These are phyloP conservation scores for Peromyscus nudipes DNA, from an alignment of 2,797 vertebrate genomes.

Conservation along the genomic window DNA sequence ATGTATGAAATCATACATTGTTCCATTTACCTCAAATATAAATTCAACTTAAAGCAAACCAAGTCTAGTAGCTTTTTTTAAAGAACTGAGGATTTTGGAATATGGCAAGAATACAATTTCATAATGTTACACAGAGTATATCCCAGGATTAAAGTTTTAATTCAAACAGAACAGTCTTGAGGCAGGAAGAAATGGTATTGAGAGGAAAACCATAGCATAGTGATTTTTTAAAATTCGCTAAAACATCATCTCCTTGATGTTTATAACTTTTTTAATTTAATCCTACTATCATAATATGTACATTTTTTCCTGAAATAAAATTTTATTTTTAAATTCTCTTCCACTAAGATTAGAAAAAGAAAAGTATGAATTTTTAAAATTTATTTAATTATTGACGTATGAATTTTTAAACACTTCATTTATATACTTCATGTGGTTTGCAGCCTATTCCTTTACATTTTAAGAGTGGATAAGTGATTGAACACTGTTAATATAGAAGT, in stretches of 20 bases:
- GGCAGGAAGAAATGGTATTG: not conserved
- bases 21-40: not conserved
- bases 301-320: slow-evolving; percentile 14
- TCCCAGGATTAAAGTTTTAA: not conserved
- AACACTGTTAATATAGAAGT: slow-evolving; percentile 44
- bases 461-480: not conserved
- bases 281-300: not conserved
- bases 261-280: slow-evolving; percentile 17
- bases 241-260: not conserved
- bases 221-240: not conserved
- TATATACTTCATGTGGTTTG: slow-evolving; percentile 61
- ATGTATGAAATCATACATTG: not conserved
- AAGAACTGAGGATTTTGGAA: not conserved
- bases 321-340: not conserved
- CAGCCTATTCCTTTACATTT: not conserved
- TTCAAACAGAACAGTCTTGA: not conserved
- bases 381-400: too few relatives aligned
- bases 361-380: slow-evolving; percentile 17
- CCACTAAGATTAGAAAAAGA: slow-evolving; percentile 20
- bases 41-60: not conserved
- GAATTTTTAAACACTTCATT: not conserved
- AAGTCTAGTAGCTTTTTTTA: not conserved
- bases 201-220: too few relatives aligned
- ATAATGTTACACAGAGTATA: not conserved
- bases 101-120: not conserved